phyloP scores from a whole-genome alignment of 1,140 invertebrate genomes.

The Choristoneura fumiferana region DNA sequence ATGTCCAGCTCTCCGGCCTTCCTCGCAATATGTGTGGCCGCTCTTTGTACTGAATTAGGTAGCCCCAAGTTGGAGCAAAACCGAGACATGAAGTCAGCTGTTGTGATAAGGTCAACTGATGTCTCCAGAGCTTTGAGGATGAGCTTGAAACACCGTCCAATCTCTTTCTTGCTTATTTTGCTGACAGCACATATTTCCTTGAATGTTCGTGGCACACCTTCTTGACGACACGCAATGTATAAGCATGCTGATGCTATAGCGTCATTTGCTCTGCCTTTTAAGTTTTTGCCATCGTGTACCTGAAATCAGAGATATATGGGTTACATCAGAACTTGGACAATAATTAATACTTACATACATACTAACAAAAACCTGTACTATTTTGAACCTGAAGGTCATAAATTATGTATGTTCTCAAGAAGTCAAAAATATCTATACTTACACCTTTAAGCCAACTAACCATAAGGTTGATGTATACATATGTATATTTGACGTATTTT shows the following conservation, averaged over 20 bases:
- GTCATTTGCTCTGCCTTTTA: conserved; percentile 97
- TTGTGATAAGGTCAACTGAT: conserved; percentile 98
- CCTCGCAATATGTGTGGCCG: conserved; percentile 97
- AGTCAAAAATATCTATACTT: too few species aligned
- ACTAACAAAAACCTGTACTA: too few species aligned
- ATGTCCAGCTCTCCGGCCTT: conserved; percentile 98
- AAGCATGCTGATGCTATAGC: conserved; percentile 99
- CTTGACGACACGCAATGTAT: conserved; percentile 99
- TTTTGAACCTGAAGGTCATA: too few species aligned
- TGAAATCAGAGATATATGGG: conserved; percentile 35
- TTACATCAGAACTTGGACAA: neutral
- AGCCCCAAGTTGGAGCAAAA: conserved; percentile 93
- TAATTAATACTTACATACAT: too few species aligned
- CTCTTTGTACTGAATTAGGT: conserved; percentile 95
- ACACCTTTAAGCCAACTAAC: too few species aligned
- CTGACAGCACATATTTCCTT: conserved; percentile 99
- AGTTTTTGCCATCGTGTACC: conserved; percentile 97
- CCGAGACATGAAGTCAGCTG: conserved; percentile 98
- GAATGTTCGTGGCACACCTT: conserved; percentile 98
- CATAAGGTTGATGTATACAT: too few species aligned
- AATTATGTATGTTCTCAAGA: too few species aligned
- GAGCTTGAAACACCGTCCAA: conserved; percentile 85
- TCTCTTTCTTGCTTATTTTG: conserved; percentile 99
- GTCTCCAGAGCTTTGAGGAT: conserved; percentile 88
- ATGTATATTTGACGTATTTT: too few species aligned